Conservation (phyloP, 2,113 vertebrate genomes). For the Muntiacus muntjak region DNA sequence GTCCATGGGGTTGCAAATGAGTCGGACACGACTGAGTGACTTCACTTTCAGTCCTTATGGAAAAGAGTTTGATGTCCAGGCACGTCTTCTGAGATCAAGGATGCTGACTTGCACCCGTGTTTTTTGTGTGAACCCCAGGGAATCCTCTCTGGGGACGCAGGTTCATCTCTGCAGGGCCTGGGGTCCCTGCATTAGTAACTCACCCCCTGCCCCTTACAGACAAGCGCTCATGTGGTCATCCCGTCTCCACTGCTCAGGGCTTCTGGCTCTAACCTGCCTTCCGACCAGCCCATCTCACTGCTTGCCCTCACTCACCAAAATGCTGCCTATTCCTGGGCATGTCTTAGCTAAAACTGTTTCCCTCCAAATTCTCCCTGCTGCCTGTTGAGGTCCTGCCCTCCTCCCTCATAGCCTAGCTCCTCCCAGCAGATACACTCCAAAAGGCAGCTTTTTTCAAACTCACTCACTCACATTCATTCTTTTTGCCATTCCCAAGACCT, state of each 20-base stretch:
- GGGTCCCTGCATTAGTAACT: not conserved
- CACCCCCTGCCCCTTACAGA: not conserved
- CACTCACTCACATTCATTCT: not conserved
- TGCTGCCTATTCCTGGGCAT: rapidly evolving
- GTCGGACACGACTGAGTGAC: not conserved
- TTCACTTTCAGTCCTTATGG: not conserved
- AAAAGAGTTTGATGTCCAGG: not conserved
- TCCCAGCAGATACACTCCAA: not conserved
- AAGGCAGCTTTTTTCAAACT: not conserved
- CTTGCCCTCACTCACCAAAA: not conserved
- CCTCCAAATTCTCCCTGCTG: not conserved
- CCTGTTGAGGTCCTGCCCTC: not conserved
- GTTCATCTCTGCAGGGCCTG: not conserved
- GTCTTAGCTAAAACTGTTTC: not conserved
- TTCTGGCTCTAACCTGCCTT: not conserved
- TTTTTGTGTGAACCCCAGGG: not conserved
- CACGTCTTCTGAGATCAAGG: rapidly evolving
- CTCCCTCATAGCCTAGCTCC: no score
- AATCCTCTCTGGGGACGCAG: not conserved
- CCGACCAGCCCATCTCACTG: not conserved
- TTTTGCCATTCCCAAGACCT: not conserved
- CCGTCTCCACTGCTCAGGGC: not conserved
- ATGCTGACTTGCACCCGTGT: not conserved
- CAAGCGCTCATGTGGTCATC: rapidly evolving
- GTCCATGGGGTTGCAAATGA: not conserved